Percentiles rank a stretch among this genome's conserved stretches.
Conservation (phyloP, 2,113 vertebrate species). For the Cettia cetti region DNA sequence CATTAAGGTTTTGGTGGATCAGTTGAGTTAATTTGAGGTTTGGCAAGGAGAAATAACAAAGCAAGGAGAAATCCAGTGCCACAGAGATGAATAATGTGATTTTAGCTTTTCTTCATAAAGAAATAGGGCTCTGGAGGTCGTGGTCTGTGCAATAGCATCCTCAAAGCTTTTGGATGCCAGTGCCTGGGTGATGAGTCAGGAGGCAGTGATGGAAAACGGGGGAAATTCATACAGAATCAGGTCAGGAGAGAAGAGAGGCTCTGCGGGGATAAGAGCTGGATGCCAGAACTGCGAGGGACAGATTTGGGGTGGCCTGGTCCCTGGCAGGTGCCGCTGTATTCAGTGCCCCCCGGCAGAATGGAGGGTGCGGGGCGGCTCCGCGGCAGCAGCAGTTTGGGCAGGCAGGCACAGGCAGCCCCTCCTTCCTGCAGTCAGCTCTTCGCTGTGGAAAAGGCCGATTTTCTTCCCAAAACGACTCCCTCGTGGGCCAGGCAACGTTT, state of each 20-base stretch:
- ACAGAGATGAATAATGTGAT: rapidly evolving
- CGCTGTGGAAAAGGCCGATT: not conserved
- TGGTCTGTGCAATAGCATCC: rapidly evolving
- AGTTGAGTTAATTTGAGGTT: not conserved
- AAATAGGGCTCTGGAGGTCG: not conserved
- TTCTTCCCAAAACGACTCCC: not conserved
- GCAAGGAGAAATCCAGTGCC: not conserved
- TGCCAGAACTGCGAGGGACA: not conserved
- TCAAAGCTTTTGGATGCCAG: not conserved
- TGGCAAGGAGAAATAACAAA: not conserved
- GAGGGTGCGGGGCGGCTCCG: not conserved
- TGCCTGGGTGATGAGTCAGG: not conserved
- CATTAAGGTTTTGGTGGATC: not conserved
- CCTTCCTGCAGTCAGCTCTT: not conserved
- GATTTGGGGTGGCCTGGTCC: not conserved
- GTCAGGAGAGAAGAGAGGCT: not conserved
- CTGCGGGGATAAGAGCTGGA: rapidly evolving
- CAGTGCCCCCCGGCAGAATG: rapidly evolving
- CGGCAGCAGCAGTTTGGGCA: not conserved
- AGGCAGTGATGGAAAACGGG: not conserved
- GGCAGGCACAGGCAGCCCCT: not conserved
- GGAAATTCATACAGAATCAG: not conserved
- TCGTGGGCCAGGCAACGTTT: rapidly evolving
- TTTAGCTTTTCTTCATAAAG: not conserved
- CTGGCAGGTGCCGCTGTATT: not conserved